Conservation (phyloP, 2,888 invertebrate species). For the Capitulum mitella region DNA sequence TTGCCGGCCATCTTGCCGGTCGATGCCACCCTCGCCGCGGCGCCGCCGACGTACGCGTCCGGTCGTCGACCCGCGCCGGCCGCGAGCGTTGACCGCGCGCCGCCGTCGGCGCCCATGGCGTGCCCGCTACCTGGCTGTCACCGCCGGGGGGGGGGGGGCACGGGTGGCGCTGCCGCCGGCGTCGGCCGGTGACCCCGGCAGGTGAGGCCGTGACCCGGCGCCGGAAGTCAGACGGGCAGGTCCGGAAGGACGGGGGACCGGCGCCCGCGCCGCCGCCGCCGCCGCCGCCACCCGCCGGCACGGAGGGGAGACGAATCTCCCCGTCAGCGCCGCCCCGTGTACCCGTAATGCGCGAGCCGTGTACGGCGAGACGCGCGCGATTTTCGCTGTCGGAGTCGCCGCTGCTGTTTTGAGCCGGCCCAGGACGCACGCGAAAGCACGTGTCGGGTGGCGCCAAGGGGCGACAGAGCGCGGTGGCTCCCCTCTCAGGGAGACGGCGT, state of each 20-base stretch:
- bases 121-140: neutral
- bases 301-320: neutral
- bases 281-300: too few relatives aligned
- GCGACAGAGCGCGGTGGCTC: too few relatives aligned
- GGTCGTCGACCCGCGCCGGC: conserved; percentile 11
- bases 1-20: conserved; percentile 10
- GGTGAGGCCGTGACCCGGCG: neutral
- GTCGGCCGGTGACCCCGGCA: neutral
- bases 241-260: neutral
- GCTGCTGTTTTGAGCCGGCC: neutral
- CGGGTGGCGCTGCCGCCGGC: conserved; percentile 3
- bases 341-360: neutral
- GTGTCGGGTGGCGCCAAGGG: too few relatives aligned
- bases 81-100: conserved; percentile 15
- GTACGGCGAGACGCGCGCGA: neutral
- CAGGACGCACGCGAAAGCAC: neutral
- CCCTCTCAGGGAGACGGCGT: neutral
- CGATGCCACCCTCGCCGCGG: neutral
- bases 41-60: neutral
- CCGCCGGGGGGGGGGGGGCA: neutral
- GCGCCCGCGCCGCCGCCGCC: too few relatives aligned
- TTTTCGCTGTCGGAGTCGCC: neutral
- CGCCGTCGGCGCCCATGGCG: neutral
- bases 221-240: too few relatives aligned
- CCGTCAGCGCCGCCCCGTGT: neutral